phyloP scores from a whole-genome alignment of 2,113 vertebrate species.

The Bubo bubo region DNA sequence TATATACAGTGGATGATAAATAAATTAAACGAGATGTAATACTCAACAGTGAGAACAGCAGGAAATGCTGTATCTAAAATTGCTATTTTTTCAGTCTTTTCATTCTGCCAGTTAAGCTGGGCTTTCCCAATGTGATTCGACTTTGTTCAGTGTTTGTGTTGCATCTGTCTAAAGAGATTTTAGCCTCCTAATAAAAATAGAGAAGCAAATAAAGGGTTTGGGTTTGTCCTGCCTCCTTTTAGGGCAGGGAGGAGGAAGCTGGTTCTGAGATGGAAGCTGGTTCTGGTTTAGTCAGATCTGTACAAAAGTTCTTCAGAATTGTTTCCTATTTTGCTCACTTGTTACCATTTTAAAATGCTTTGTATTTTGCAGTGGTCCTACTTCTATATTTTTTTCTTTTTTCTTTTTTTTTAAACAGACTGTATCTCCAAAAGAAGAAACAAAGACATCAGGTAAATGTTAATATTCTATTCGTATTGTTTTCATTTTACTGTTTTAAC shows the following conservation, averaged over 20 bases:
- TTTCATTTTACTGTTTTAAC: background rate
- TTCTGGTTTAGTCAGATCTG: background rate
- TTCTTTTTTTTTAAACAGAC: conserved; percentile 69
- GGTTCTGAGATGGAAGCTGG: background rate
- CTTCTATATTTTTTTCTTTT: background rate
- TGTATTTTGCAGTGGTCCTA: background rate
- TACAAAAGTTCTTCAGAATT: background rate
- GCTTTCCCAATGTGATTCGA: background rate
- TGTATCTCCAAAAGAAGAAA: conserved; percentile 93
- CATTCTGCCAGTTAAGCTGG: background rate
- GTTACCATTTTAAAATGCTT: background rate
- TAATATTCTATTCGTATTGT: background rate
- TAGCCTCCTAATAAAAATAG: background rate
- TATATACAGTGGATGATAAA: conserved; percentile 1
- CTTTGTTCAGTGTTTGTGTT: background rate
- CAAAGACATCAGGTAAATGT: conserved; percentile 86
- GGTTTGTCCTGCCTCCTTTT: background rate
- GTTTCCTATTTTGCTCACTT: background rate
- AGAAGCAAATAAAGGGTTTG: background rate
- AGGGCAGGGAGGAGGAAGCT: background rate
- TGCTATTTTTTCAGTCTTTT: background rate
- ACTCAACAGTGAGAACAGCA: background rate
- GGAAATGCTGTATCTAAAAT: background rate
- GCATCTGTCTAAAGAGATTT: background rate
- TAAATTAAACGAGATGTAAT: background rate